Evolutionary conservation across 2,888 invertebrate species (phyloP), one percentile per base, ranked within the genome.

Genomic region (Epinotia ramella): DNA sequence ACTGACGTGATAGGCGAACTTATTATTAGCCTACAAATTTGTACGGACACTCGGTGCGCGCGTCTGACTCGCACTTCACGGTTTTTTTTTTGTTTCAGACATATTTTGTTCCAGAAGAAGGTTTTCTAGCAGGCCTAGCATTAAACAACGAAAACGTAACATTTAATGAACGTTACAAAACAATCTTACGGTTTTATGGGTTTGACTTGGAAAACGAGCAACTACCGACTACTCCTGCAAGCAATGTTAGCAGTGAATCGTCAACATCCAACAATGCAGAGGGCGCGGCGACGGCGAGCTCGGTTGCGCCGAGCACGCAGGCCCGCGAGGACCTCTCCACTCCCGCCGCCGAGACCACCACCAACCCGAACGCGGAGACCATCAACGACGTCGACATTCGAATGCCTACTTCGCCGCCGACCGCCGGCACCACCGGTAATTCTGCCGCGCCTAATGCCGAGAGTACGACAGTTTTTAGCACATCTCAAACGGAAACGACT

Each of bases 51-150:
- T 28, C 24, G 24, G 24, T 28, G 24, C 24, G 24, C 24, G 24
- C 40, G 9, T 40, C 40, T 9, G 40, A 40, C 40, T 53, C 16
- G 53, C 13, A 53, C 16, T 53, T 16, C 33, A 9, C 9, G 24
- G 20, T 68, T 40, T 53, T 53, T 16, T 16, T 44, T 53, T 65
- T 57, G 46, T 93, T 92, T 77, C 94, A 97, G 98, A 97, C 97
- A 68, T 98, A 98, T 86, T 97, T 98, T 83, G 97, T 97, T 77
- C 96, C 97, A 20, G 96, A 96, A 82, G 97, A 98, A 85, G 97
- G 97, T 57, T 97, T 97, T 79, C 93, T 98, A 2, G 97, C 97
- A 16, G 98, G 98, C 0, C 90, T 98, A 76, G 97, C 97, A 11
- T 92, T 98, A 59, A 98, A 97, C 88, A 96, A 96, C 78, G 97